Base-by-base conservation (phyloP, 2,888 invertebrate genomes). In the Hirtodrosophila histrioides region DNA sequence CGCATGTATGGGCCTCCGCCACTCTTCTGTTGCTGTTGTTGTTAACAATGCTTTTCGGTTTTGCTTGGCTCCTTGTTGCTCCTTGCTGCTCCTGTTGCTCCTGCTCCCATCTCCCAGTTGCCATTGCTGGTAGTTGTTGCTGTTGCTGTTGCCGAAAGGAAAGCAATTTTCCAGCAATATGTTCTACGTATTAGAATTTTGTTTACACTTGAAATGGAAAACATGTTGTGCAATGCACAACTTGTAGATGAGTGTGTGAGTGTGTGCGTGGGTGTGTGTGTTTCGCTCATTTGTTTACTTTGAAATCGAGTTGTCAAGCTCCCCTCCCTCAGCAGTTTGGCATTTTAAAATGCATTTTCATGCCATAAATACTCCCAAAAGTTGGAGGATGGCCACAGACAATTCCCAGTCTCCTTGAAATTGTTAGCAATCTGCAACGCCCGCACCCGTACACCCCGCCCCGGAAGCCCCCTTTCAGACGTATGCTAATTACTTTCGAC, bases 201-300 rank as follows among this genome's bases (percentile, higher is more conserved):
- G 88, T 87, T 84, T 84, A 87, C 83, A 85, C 88, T 84, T 72
- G 83, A 84, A 84, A 84, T 84, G 86, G 83, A 84, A 84, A 84
- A 87, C 83, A 84, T 87, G 83, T 77, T 87, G 75, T 79, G 86
- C 88, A 82, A 74, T 82, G 88, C 86, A 31, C 31, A 87, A 68
- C 70, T 63, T 69, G 64, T 61, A 69, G 58, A 66, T 62, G 50
- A 39, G 48, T 31, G 24, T 41, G 44, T 53, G 24, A 43, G 35
- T 53, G 35, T 35, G 41, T 61, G 33, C 44, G 45, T 58, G 41
- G 57, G 33, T 48, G 45, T 58, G 57, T 64, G 45, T 63, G 40
- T 70, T 57, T 46, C 71, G 60, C 75, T 86, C 78, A 84, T 82
- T 82, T 84, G 85, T 82, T 82, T 84, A 69, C 82, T 84, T 73